Evolutionary conservation across 2,888 invertebrate species (phyloP), one percentile per base, ranked within the genome.

Genomic region (Lithosia quadra): DNA sequence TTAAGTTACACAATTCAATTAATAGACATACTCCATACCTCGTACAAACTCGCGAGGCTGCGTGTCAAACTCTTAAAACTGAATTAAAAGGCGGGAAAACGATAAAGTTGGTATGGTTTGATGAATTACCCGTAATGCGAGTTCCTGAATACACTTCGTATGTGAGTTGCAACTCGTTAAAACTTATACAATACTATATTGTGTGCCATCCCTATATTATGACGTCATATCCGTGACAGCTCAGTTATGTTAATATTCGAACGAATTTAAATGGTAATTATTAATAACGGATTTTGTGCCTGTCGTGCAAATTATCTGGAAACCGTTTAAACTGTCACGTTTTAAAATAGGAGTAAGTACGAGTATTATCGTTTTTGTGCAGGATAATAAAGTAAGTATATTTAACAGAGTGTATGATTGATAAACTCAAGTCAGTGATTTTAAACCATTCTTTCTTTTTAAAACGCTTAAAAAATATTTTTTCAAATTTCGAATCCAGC

Each of bases 121-220:
- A 91, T 91, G 91, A 91, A 92, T 91, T 90, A 88, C 88, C 86
- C 72, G 83, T 90, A 91, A 91, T 87, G 88, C 80, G 86, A 87
- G 84, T 88, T 86, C 60, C 57, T 60, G 66, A 69, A 71, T 64
- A 67, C 61, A 77, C 74, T 77, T 79, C 55, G 61, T 75, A 82
- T 83, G 84, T 80, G 77, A 79, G 78, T 79, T 79, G 74, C 69
- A 72, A 74, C 80, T 84, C 82, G 82, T 86, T 84, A 83, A 82
- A 87, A 88, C 81, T 87, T 86, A 66, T 72, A 76, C 75, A 74
- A 73, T 69, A 65, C 24, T 58, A 65, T 61, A 21, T 49, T 65
- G 65, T 63, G 58, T 63, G 62, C 34, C 34, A 56, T 63, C 63
- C 62, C 61, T 65, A 68, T 65, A 68, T 8, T 65, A 69, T 72